Evolutionary conservation across 2,888 invertebrate genomes (phyloP), one percentile per base, ranked within the genome.

Genomic region (Lepidochitona cinerea): DNA sequence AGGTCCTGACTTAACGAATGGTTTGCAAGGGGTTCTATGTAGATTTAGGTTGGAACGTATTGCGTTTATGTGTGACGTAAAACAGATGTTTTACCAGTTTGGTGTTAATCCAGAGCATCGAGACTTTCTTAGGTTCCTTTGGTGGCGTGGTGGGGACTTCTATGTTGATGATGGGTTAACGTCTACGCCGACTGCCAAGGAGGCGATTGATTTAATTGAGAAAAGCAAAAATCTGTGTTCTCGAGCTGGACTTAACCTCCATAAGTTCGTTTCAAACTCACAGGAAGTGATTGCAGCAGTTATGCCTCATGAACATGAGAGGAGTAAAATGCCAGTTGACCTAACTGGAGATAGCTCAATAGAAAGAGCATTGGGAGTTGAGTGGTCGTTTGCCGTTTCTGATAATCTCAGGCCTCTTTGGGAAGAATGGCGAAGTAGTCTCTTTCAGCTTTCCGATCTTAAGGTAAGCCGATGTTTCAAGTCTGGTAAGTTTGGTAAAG

Each of bases 151-250:
- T n/a, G 35, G 65, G 4, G 68, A 80, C 53, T 81, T 82, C 59
- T 81, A 80, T 67, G 81, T 82, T 2, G 82, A 82, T 67, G 80
- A 81, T 65, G 81, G 81, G 1, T 29, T 81, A 1, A 67, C 54
- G 14, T 75, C 73, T 12, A 70, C 77, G 1, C 52, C 71, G 9
- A 66, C 77, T 29, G 65, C 59, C 33, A 41, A 65, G 23, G 75
- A 78, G 37, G 80, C 78, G 12, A 68, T 76, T 9, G 7, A 54
- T 0, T 23, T 83, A 32, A 71, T 79, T 7, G 26, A 67, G 18
- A 73, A 59, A 9, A 73, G 53, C 26, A 70, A 71, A 52, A 49
- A 52, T 9, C 59, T 82, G 29, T 82, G 79, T 37, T 26, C 41
- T 0, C 71, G 73, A 32, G 77, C 76, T 67, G 78, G 77, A 2